Evolutionary conservation across 1,140 invertebrate species (phyloP).

Genomic region (Drosophila insularis): DNA sequence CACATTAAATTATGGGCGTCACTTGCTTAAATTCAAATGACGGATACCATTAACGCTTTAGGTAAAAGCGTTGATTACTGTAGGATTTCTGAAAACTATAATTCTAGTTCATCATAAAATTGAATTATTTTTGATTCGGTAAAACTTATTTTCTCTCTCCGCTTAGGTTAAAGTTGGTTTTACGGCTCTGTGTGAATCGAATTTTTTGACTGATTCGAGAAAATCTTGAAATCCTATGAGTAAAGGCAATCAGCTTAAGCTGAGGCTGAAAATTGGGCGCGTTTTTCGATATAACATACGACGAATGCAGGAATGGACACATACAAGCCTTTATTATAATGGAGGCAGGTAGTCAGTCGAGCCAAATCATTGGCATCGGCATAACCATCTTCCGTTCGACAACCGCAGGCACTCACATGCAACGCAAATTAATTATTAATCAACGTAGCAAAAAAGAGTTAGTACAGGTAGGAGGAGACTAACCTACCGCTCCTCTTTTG

Average conservation of each 20-base stretch:
- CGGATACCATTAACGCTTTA: constrained; percentile 13
- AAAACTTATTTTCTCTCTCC: too few relatives aligned
- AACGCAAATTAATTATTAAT: constrained; percentile 82
- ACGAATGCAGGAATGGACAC: constrained; percentile 58
- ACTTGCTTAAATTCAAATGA: constrained; percentile 37
- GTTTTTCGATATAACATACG: constrained; percentile 73
- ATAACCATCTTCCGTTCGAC: constrained; percentile 19
- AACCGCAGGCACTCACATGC: constrained; percentile 59
- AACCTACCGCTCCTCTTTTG: constrained; percentile 22
- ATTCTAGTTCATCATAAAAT: too few relatives aligned
- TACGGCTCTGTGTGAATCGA: constrained; percentile 30
- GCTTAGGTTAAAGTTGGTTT: constrained; percentile 17
- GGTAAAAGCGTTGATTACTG: too few relatives aligned
- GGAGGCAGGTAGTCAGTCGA: constrained; percentile 74
- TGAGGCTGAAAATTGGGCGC: constrained; percentile 40
- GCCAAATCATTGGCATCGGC: constrained; percentile 19
- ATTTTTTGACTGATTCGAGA: constrained; percentile 25
- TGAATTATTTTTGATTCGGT: too few relatives aligned
- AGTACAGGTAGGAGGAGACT: constrained; percentile 21
- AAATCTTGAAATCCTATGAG: constrained; percentile 73
- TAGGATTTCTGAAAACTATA: too few relatives aligned
- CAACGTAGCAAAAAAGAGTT: constrained; percentile 67
- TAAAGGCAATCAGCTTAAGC: constrained; percentile 59
- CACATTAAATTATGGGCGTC: constrained; percentile 55
- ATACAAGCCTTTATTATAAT: constrained; percentile 78